Percentiles rank a stretch among this genome's conserved stretches.
phyloP scores from a whole-genome alignment of 2,113 vertebrate genomes.

The Hiodon tergisus region DNA sequence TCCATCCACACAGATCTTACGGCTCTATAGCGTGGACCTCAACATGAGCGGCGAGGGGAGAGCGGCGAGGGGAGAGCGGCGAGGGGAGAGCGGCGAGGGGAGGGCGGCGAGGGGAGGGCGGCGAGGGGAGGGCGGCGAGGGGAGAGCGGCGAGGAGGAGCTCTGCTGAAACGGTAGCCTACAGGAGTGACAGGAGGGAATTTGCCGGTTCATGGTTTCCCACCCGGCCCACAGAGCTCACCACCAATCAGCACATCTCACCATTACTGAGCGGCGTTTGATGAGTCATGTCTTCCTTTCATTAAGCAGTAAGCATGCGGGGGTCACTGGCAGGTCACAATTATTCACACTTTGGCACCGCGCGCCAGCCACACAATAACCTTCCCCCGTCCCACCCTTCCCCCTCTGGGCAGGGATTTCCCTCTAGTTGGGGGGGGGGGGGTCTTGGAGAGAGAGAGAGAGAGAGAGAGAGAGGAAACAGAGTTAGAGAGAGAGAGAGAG shows the following conservation, averaged over 20 bases:
- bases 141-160: no score
- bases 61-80: no score
- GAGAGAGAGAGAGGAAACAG: constrained; percentile 11
- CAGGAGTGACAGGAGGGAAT: no score
- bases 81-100: no score
- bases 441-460: constrained; percentile 26
- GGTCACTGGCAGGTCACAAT: constrained; percentile 78
- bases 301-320: constrained; percentile 55
- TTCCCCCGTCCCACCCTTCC: constrained; percentile 47
- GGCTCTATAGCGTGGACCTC: no score
- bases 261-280: constrained; percentile 59
- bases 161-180: no score
- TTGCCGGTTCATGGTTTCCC: no score
- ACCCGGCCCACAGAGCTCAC: no score
- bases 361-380: constrained; percentile 49
- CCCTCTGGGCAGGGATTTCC: constrained; percentile 57
- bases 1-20: no score
- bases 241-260: constrained; percentile 43
- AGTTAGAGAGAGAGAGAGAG: constrained; percentile 11
- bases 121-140: no score
- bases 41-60: no score
- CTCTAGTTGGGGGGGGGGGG: constrained; percentile 39
- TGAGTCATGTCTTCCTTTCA: constrained; percentile 82
- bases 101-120: no score
- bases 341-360: constrained; percentile 61